phyloP scores from a whole-genome alignment of 2,888 invertebrate species.

The Lottia scabra region DNA sequence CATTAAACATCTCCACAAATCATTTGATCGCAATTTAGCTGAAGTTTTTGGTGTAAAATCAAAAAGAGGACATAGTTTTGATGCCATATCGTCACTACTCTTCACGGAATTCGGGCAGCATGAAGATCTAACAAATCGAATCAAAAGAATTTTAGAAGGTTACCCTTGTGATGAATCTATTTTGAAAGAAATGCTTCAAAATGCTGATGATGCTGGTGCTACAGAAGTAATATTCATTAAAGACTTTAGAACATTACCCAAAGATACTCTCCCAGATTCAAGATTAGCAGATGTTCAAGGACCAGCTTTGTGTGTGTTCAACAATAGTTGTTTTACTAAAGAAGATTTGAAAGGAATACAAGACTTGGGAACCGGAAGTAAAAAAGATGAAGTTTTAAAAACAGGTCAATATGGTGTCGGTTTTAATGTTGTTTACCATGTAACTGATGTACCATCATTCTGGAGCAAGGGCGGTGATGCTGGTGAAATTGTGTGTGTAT shows the following conservation, averaged over 20 bases:
- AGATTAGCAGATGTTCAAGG: constrained; percentile 41
- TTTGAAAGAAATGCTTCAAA: constrained; percentile 64
- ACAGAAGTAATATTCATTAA: constrained; percentile 60
- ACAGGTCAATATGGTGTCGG: constrained; percentile 58
- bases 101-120: constrained; percentile 59
- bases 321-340: constrained; percentile 46
- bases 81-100: not conserved
- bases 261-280: not conserved
- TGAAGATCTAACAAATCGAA: constrained; percentile 58
- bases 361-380: constrained; percentile 48
- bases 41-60: constrained; percentile 38
- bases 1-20: constrained; percentile 27
- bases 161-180: constrained; percentile 60
- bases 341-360: constrained; percentile 48
- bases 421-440: constrained; percentile 56
- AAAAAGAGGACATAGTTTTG: constrained; percentile 20
- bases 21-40: constrained; percentile 41
- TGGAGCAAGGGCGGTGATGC: constrained; percentile 38
- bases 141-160: constrained; percentile 54
- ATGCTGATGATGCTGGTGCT: constrained; percentile 63
- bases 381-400: constrained; percentile 44
- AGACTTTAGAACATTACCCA: constrained; percentile 47
- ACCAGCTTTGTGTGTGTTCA: constrained; percentile 53
- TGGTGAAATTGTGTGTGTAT: constrained; percentile 54
- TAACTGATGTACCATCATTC: constrained; percentile 55